Base-by-base conservation (phyloP, 2,797 vertebrate species). In the Sebastes taczanowskii region DNA sequence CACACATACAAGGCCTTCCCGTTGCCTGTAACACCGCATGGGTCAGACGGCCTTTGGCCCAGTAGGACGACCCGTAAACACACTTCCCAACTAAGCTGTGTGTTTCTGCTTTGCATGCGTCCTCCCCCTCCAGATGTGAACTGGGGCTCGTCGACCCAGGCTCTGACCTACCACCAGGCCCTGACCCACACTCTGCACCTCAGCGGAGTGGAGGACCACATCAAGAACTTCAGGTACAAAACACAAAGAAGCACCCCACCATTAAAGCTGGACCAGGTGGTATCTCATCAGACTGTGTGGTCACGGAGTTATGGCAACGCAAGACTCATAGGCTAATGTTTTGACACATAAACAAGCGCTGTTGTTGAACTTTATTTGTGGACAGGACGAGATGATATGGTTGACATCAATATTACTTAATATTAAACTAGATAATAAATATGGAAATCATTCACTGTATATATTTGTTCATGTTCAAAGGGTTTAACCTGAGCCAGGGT, bases 121-220 rank as follows among this genome's bases (percentile, higher is more conserved):
- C 59, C 81, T 86, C 35, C 83, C 84, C 38, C 55, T 88, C 85
- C 95, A 99, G 99, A 99, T 96, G 99, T 99, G 82, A 99, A 99
- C 92, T 99, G 99, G 99, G 99, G 99, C 30, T 99, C 99, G 1
- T 99, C 99, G 3, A 99, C 98, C 1, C 99, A 99, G 95, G 99
- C 99, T 23, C 93, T 99, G 95, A 99, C 98, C 61, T 99, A 99
- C 87, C 95, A 99, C 90, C 98, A 95, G 93, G 98, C 99, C 1
- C 91, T 99, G 71, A 97, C 97, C 77, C 98, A 99, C 95, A 97
- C 97, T 3, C 94, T 99, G 81, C 97, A 98, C 42, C 97, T 99
- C 82, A 96, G 97, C 0, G 97, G 98, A 25, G 97, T 99, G 11
- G 97, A 99, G 86, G 99, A 99, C 90, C 99, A 99, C 0, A 94